Percentiles rank a stretch among this genome's conserved stretches.
These are phyloP conservation scores for Heliconius cydno DNA, from an alignment of 2,888 invertebrate genomes.

Conservation along the genomic window DNA sequence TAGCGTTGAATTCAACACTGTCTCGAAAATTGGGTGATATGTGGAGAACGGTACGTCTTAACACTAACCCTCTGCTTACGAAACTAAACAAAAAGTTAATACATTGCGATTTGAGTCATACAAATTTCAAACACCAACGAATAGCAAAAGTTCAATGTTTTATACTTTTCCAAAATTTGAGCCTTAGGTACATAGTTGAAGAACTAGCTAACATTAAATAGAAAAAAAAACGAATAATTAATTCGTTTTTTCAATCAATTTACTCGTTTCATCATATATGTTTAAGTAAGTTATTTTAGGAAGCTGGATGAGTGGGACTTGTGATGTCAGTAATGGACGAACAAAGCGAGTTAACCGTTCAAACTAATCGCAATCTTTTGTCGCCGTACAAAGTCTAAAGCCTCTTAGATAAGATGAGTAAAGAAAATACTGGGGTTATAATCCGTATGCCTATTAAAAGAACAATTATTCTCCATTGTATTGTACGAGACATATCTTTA, in stretches of 20 bases:
- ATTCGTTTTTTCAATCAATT: no score
- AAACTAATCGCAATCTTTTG: constrained; percentile 40
- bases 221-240: no score
- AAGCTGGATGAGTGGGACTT: constrained; percentile 22
- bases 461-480: constrained; percentile 31
- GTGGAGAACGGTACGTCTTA: not conserved
- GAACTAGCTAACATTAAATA: no score
- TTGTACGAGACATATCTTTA: constrained; percentile 26
- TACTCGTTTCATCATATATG: no score
- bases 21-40: not conserved
- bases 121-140: no score
- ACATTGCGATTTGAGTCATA: no score
- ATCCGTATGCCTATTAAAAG: constrained; percentile 42
- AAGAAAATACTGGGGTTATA: constrained; percentile 35
- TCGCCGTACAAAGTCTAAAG: constrained; percentile 39
- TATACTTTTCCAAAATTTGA: no score
- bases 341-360: constrained; percentile 38
- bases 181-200: no score
- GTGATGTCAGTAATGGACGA: constrained; percentile 33
- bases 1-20: not conserved
- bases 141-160: no score
- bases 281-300: constrained; percentile 15
- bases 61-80: not conserved
- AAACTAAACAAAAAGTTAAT: no score
- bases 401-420: constrained; percentile 37